phyloP scores from a whole-genome alignment of 2,797 vertebrate species.

The Girardinus metallicus region DNA sequence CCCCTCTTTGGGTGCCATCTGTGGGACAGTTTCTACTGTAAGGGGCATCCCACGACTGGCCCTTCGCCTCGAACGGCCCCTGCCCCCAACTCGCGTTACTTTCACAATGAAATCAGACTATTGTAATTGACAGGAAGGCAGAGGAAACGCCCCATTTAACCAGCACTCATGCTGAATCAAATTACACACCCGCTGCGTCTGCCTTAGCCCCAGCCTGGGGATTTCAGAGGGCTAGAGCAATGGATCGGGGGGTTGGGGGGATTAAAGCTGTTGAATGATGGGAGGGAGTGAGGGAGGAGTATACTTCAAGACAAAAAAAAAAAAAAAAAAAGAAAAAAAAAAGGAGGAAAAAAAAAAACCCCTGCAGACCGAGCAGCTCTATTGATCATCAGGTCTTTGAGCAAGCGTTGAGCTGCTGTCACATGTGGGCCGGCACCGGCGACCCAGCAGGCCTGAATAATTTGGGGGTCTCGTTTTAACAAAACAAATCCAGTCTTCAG shows the following conservation, averaged over 20 bases:
- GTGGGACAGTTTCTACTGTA: conserved; percentile 59
- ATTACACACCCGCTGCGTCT: conserved; percentile 83
- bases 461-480: conserved; percentile 44
- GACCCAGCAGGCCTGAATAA: conserved; percentile 45
- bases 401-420: conserved; percentile 31
- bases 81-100: conserved; percentile 45
- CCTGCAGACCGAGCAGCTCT: conserved; percentile 54
- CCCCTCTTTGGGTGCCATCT: conserved; percentile 22
- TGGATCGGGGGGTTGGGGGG: conserved; percentile 58
- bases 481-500: conserved; percentile 32
- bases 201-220: conserved; percentile 76
- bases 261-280: conserved; percentile 76
- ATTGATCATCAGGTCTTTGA: conserved; percentile 46
- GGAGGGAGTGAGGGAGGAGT: conserved; percentile 53
- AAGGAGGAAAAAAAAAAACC: conserved; percentile 11
- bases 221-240: conserved; percentile 67
- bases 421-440: conserved; percentile 27
- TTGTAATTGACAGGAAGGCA: conserved; percentile 84
- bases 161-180: conserved; percentile 83
- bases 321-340: conserved; percentile 16
- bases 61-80: conserved; percentile 57
- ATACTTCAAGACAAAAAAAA: conserved; percentile 42
- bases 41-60: conserved; percentile 74
- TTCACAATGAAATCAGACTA: conserved; percentile 82
- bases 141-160: conserved; percentile 83